These are phyloP conservation scores for Centropus unirufus DNA, from an alignment of 2,113 vertebrate species.

Conservation along the genomic window DNA sequence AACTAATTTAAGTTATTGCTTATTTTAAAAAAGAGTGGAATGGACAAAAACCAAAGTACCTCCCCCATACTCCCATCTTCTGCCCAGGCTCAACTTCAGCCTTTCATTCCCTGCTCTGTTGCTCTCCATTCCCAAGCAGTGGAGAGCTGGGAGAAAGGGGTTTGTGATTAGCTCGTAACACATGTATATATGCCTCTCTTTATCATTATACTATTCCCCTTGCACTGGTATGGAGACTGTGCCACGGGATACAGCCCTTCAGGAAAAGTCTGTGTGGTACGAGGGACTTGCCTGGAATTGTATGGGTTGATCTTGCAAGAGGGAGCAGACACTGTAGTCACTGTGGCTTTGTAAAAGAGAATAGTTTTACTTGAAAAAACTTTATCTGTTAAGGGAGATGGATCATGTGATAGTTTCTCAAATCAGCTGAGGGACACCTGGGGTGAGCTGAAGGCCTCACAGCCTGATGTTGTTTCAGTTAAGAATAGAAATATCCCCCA, in stretches of 20 bases:
- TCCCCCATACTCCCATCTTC: not conserved
- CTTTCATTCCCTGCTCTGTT: not conserved
- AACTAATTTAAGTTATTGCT: not conserved
- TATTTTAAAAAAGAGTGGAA: not conserved
- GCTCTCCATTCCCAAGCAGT: not conserved
- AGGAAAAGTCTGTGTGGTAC: not conserved
- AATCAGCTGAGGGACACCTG: too few relatives aligned
- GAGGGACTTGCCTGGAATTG: too few relatives aligned
- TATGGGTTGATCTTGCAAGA: too few relatives aligned
- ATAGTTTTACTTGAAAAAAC: too few relatives aligned
- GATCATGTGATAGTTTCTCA: too few relatives aligned
- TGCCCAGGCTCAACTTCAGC: not conserved
- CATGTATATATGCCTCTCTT: not conserved
- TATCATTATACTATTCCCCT: not conserved
- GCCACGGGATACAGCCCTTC: not conserved
- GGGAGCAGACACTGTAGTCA: too few relatives aligned
- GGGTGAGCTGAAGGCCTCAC: too few relatives aligned
- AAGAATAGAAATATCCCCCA: too few relatives aligned
- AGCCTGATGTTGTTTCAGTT: too few relatives aligned
- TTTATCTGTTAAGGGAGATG: too few relatives aligned
- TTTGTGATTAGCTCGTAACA: not conserved
- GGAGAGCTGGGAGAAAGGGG: rapidly evolving
- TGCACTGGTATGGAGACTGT: rapidly evolving
- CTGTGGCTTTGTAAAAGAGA: too few relatives aligned
- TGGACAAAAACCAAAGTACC: not conserved